Base-by-base conservation (phyloP, 2,888 invertebrate genomes). In the Hartigia nigra region DNA sequence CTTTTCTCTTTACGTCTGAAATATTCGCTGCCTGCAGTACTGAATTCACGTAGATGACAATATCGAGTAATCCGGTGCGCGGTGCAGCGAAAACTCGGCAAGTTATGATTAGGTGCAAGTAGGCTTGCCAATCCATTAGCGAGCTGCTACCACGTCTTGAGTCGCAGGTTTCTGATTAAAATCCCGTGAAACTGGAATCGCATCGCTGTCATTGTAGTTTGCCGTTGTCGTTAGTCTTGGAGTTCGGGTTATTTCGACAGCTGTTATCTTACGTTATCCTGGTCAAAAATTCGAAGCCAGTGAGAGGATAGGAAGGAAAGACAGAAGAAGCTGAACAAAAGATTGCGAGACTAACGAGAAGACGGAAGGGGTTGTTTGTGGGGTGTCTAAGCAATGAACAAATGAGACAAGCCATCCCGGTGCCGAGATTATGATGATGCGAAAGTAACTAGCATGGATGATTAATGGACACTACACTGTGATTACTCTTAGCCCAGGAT, bases 81-180 rank as follows among this genome's bases (percentile, higher is more conserved):
- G 31, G 75, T 79, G 36, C 14, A 69, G 31, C 79, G n/a, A 74
- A 55, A 55, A 9, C 55, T 55, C 14, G 1, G 5, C 23, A 87
- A 88, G 88, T 89, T 88, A 86, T 86, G 86, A 89, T 89, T 88
- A 87, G 86, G 84, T 83, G 82, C 75, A 78, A 81, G 80, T 77
- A 79, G 78, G 81, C 84, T 84, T 85, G 82, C 87, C 88, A 89
- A 89, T 90, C 88, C 89, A 89, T 89, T 89, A 89, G 87, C 80
- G 83, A 79, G 82, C 72, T 11, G 9, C 72, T 72, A 23, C 32
- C 72, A 12, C 1, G 72, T 32, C 72, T 32, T 72, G 31, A 1
- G 23, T 55, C 76, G 81, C 82, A 84, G 82, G 83, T 87, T 85
- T 81, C 85, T 89, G 89, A 89, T 89, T 89, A 89, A 89, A 89